Evolutionary conservation across 1,140 invertebrate genomes (phyloP).

Genomic region (Mylabris phalerata): DNA sequence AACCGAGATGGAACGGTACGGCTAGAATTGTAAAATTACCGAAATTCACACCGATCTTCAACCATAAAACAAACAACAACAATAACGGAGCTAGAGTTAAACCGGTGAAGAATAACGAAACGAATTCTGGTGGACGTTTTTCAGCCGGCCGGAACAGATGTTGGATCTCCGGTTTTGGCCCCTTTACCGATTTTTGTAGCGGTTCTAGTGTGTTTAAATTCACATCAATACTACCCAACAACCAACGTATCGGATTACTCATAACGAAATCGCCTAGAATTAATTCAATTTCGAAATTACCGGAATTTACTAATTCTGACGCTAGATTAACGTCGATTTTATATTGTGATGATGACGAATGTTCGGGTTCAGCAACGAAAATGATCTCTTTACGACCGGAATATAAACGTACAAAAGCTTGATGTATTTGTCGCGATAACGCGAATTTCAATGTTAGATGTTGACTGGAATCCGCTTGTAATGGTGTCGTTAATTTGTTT

Average conservation of each 20-base stretch:
- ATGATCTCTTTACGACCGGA: conserved; percentile 74
- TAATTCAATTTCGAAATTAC: conserved; percentile 74
- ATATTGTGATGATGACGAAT: conserved; percentile 45
- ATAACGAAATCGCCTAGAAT: conserved; percentile 87
- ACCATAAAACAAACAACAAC: conserved; percentile 81
- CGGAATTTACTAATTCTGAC: conserved; percentile 76
- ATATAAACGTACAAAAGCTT: conserved; percentile 82
- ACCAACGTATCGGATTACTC: conserved; percentile 84
- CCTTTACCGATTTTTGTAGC: conserved; percentile 41
- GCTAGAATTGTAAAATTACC: conserved; percentile 76
- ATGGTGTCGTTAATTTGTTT: conserved; percentile 56
- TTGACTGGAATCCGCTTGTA: conserved; percentile 84
- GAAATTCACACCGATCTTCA: conserved; percentile 82
- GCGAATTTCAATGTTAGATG: conserved; percentile 79
- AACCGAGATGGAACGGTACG: conserved; percentile 79
- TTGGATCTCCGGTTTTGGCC: conserved; percentile 77
- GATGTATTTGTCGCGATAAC: conserved; percentile 78
- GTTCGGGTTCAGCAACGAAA: conserved; percentile 87
- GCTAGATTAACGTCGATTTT: conserved; percentile 76
- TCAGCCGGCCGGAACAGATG: conserved; percentile 92
- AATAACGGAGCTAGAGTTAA: conserved; percentile 76
- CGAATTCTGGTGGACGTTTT: conserved; percentile 73
- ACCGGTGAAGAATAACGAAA: conserved; percentile 87
- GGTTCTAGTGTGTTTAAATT: conserved; percentile 54
- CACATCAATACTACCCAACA: conserved; percentile 66